Evolutionary conservation across 2,113 vertebrate genomes (phyloP).

Genomic region (Sardina pilchardus): DNA sequence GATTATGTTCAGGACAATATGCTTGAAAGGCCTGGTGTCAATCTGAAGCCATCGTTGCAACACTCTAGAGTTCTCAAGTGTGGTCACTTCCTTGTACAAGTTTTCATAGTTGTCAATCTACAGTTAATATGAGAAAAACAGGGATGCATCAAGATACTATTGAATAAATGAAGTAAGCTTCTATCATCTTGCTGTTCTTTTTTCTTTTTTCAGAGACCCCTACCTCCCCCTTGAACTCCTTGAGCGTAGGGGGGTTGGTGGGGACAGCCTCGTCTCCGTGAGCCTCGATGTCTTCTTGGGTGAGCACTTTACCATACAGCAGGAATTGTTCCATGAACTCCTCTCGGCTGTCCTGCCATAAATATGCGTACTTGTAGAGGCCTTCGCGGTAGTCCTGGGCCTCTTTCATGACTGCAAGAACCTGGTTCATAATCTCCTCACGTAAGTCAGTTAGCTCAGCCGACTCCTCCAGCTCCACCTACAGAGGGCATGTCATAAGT

Average conservation of each 20-base stretch:
- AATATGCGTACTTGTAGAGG: slow-evolving; percentile 43
- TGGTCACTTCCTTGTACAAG: slow-evolving; percentile 78
- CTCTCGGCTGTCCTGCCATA: slow-evolving; percentile 44
- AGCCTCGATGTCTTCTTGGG: slow-evolving; percentile 29
- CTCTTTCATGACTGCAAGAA: slow-evolving; percentile 38
- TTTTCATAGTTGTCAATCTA: slow-evolving; percentile 87
- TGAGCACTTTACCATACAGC: slow-evolving; percentile 40
- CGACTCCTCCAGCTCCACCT: slow-evolving; percentile 43
- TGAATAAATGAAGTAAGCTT: not conserved
- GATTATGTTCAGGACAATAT: slow-evolving; percentile 78
- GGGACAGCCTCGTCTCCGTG: not conserved
- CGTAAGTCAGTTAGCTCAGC: slow-evolving; percentile 22
- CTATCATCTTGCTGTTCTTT: not conserved
- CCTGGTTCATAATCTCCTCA: slow-evolving; percentile 40
- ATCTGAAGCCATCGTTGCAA: slow-evolving; percentile 87
- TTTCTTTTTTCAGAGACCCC: not conserved
- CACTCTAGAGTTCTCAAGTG: slow-evolving; percentile 70
- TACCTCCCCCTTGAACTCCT: slow-evolving; percentile 54
- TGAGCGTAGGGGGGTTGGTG: slow-evolving; percentile 38
- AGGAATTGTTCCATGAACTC: slow-evolving; percentile 49
- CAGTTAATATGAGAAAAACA: not conserved
- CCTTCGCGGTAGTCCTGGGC: slow-evolving; percentile 23
- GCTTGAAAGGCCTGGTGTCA: slow-evolving; percentile 79
- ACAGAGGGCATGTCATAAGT: not conserved
- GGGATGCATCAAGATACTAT: not conserved